Base-by-base conservation (phyloP, 2,888 invertebrate species). In the Trisateles emortualis region DNA sequence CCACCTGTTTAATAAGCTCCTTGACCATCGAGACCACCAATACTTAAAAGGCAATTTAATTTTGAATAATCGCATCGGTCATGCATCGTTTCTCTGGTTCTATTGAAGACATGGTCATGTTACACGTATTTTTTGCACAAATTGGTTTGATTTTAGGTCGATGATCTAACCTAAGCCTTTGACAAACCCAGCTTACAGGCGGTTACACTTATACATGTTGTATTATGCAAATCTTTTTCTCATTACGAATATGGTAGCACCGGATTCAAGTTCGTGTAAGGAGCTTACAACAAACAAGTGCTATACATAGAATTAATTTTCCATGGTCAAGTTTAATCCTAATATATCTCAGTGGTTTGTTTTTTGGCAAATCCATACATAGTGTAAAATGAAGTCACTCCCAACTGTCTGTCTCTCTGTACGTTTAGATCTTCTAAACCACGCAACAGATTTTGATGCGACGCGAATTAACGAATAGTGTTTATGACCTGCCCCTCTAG, bases 151-250 rank as follows among this genome's bases (percentile, higher is more conserved):
- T 4, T 26, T 26, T 1, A 1, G 26, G 26, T 26, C 8, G 26
- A 26, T 26, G 26, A 8, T 26, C 4, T 8, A 8, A 8, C 8
- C 4, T 26, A 26, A 26, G 26, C 26, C 9, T 26, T 26, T 22
- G 24, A 60, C 62, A 50, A 53, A 49, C 50, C 42, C 38, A 35
- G 56, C 58, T 59, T 56, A 64, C 59, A 60, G 43, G 61, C 72
- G 59, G 72, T 68, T 68, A 76, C 77, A 74, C 67, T 65, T 79
- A 81, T 83, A 76, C 66, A 63, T 79, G 82, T 81, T 77, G 65
- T 69, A 78, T 82, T 84, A 86, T 85, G 85, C 82, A 84, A 86
- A 85, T 86, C 77, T 68, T 74, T 81, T 76, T 74, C 76, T 71
- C 69, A 75, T 78, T 61, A 59, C 69, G 55, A 58, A 64, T 69